Conservation (phyloP, 2,888 invertebrate genomes). For the Mallateleia sp. region DNA sequence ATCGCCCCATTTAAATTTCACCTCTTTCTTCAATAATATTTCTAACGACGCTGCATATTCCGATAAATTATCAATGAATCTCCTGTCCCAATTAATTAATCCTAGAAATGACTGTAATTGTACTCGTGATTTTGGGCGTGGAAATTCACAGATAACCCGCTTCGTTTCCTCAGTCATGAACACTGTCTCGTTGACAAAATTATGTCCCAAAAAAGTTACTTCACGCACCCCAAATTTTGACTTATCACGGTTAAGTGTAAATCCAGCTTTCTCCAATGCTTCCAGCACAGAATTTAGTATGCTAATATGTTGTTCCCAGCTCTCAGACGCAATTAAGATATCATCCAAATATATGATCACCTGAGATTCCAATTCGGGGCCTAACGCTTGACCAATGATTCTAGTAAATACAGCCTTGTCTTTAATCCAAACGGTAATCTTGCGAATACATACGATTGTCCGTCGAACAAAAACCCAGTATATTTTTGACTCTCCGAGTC, state of each 20-base stretch:
- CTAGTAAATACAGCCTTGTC: slow-evolving; percentile 1
- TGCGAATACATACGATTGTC: slow-evolving; percentile 11
- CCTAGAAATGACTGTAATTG: neutral
- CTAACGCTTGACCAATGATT: neutral
- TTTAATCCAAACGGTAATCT: slow-evolving; percentile 14
- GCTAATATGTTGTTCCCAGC: neutral
- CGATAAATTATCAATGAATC: neutral
- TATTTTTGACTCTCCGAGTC: neutral
- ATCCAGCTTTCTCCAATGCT: neutral
- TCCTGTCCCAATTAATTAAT: neutral
- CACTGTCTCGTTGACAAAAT: neutral
- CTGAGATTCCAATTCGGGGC: neutral
- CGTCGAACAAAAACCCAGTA: slow-evolving; percentile 17
- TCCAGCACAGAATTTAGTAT: neutral
- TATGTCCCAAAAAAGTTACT: neutral
- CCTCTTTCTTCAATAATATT: neutral
- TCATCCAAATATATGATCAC: slow-evolving; percentile 16
- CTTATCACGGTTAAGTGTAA: neutral
- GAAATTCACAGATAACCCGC: no score
- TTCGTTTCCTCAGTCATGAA: neutral
- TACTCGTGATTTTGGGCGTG: no score
- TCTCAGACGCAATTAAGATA: neutral
- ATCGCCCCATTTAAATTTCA: neutral
- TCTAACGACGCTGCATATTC: neutral
- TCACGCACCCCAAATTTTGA: neutral